These are phyloP conservation scores for Pycnomerus fuliginosus DNA, from an alignment of 2,888 invertebrate species.

Conservation along the genomic window DNA sequence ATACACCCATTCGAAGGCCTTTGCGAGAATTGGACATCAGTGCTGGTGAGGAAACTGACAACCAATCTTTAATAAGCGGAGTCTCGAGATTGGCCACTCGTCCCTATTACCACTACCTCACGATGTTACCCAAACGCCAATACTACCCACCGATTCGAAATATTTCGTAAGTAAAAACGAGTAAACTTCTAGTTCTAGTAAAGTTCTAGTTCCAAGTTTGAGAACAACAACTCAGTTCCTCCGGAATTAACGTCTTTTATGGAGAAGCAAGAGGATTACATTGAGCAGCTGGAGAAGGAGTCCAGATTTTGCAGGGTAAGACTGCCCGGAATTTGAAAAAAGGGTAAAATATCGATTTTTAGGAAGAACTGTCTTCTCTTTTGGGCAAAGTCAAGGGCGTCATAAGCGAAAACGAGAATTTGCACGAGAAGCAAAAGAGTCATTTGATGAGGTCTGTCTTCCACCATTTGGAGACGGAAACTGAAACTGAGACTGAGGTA, in stretches of 20 bases:
- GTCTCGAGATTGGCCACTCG: constrained; percentile 36
- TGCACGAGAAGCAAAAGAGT: constrained; percentile 76
- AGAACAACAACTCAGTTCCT: constrained; percentile 49
- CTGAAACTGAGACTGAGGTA: constrained; percentile 48
- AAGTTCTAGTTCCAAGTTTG: constrained; percentile 24
- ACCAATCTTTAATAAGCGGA: constrained; percentile 53
- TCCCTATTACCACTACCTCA: constrained; percentile 31
- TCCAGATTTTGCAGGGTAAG: constrained; percentile 77
- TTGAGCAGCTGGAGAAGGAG: constrained; percentile 82
- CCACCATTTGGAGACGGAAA: constrained; percentile 61
- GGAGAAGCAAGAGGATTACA: constrained; percentile 84
- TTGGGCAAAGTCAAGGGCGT: constrained; percentile 83
- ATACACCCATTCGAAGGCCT: constrained; percentile 57
- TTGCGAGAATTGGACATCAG: constrained; percentile 54
- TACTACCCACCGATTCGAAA: constrained; percentile 31
- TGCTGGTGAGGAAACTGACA: constrained; percentile 62
- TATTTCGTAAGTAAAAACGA: constrained; percentile 1
- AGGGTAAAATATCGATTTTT: constrained; percentile 13
- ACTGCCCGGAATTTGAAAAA: background rate
- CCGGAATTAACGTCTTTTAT: constrained; percentile 78
- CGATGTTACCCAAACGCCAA: constrained; percentile 33
- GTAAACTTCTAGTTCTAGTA: background rate
- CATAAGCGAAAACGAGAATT: constrained; percentile 78
- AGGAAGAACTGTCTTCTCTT: constrained; percentile 75
- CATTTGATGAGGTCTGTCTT: constrained; percentile 66